These are phyloP conservation scores for Epizoanthus ramosus DNA, from an alignment of 92 coral and sea anemone genomes.

Conservation along the genomic window DNA sequence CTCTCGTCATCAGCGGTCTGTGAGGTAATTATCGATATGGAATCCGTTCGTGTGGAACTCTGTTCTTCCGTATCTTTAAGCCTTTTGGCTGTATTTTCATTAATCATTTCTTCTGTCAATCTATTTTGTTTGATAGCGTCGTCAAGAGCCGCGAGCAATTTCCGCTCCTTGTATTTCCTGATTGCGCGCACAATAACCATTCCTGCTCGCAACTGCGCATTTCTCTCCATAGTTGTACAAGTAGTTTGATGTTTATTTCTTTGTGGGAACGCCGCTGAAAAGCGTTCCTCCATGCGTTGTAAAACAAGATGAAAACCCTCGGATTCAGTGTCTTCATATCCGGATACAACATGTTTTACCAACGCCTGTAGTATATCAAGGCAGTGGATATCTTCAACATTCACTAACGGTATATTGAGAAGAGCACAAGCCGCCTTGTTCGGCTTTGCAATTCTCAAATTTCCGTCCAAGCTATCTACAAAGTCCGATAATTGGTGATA, in stretches of 20 bases:
- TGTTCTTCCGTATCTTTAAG: not conserved
- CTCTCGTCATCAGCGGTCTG: not conserved
- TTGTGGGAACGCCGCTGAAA: constrained; percentile 84
- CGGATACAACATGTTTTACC: constrained; percentile 80
- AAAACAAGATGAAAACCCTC: constrained; percentile 80
- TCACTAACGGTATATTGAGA: constrained; percentile 88
- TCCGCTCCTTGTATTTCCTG: constrained; percentile 68
- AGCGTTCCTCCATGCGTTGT: constrained; percentile 89
- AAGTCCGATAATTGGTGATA: constrained; percentile 85
- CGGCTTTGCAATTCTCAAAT: constrained; percentile 78
- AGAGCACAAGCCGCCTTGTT: constrained; percentile 91
- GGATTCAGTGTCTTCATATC: constrained; percentile 76
- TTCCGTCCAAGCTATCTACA: constrained; percentile 83
- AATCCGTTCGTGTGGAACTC: not conserved
- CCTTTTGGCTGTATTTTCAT: not conserved
- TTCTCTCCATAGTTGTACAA: constrained; percentile 70
- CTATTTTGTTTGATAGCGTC: constrained; percentile 2
- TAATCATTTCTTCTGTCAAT: not conserved
- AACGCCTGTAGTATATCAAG: constrained; percentile 92
- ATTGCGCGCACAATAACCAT: constrained; percentile 79
- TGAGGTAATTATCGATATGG: not conserved
- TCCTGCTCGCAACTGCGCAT: constrained; percentile 71
- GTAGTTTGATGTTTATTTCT: constrained; percentile 69
- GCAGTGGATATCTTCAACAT: constrained; percentile 78
- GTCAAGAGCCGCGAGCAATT: constrained; percentile 46